phyloP scores from a whole-genome alignment of 2,113 vertebrate genomes.

The Gymnogyps californianus region DNA sequence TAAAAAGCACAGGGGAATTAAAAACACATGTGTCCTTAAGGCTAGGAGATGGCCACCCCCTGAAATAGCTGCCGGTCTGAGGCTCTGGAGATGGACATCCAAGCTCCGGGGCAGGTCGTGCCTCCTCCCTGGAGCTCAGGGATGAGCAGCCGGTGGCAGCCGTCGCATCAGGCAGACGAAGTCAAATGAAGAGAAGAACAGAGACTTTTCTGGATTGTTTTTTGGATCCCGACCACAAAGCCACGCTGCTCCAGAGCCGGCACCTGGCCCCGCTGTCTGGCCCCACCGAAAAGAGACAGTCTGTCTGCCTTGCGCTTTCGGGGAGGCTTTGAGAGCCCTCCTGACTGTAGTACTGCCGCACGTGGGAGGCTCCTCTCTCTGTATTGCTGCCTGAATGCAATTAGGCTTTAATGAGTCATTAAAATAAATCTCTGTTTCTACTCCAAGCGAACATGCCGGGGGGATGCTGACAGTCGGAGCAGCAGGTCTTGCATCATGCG shows the following conservation, averaged over 20 bases:
- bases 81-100: neutral
- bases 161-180: accelerated
- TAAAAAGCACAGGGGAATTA: neutral
- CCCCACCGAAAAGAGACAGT: conserved; percentile 23
- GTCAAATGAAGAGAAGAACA: neutral
- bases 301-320: conserved; percentile 12
- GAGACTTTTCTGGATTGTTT: neutral
- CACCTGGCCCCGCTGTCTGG: conserved; percentile 24
- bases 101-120: accelerated
- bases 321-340: conserved; percentile 12
- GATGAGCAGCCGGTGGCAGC: neutral
- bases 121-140: neutral
- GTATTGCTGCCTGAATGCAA: conserved; percentile 54
- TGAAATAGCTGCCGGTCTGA: neutral
- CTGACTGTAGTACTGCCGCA: conserved; percentile 36
- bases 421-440: conserved; percentile 67
- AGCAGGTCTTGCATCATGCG: conserved; percentile 22
- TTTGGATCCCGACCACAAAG: neutral
- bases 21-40: neutral
- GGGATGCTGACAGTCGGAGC: conserved; percentile 47
- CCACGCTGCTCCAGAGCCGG: neutral
- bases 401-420: conserved; percentile 69
- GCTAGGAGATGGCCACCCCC: neutral
- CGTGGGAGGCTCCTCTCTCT: conserved; percentile 53
- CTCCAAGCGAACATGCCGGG: conserved; percentile 4